phyloP scores from a whole-genome alignment of 2,797 vertebrate species.

The Menidia menidia region DNA sequence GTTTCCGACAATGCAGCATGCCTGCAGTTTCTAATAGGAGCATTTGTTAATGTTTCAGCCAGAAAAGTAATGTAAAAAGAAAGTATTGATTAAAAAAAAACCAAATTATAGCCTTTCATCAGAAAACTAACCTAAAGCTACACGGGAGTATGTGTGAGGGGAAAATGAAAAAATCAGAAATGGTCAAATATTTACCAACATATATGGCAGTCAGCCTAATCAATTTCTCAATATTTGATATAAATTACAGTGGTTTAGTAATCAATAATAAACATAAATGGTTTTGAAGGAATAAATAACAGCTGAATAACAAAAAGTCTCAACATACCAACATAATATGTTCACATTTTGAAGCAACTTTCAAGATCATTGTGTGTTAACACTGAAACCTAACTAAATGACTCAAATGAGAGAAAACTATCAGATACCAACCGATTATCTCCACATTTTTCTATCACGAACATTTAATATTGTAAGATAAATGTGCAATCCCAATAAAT shows the following conservation, averaged over 20 bases:
- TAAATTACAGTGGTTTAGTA: too few species aligned
- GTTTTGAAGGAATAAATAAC: background rate
- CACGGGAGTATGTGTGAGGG: background rate
- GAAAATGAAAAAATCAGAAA: background rate
- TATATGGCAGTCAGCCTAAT: background rate
- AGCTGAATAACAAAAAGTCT: background rate
- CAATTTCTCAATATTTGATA: too few species aligned
- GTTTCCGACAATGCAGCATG: background rate
- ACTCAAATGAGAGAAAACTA: too few species aligned
- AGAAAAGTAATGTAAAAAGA: background rate
- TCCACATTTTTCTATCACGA: background rate
- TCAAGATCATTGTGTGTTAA: background rate
- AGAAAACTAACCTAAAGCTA: background rate
- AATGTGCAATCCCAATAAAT: background rate
- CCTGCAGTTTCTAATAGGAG: slow-evolving; percentile 3
- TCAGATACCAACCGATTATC: background rate
- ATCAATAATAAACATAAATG: background rate
- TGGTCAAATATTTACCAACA: background rate
- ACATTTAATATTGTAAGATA: background rate
- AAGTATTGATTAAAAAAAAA: background rate
- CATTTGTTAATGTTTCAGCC: background rate
- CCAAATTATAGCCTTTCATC: background rate
- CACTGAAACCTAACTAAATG: background rate
- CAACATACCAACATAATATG: background rate
- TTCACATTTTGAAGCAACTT: background rate